A percentile compares a stretch with the other conserved stretches of the same genome.
These are phyloP conservation scores for Diadegma fenestrale DNA, from an alignment of 2,888 invertebrate species.

Conservation along the genomic window DNA sequence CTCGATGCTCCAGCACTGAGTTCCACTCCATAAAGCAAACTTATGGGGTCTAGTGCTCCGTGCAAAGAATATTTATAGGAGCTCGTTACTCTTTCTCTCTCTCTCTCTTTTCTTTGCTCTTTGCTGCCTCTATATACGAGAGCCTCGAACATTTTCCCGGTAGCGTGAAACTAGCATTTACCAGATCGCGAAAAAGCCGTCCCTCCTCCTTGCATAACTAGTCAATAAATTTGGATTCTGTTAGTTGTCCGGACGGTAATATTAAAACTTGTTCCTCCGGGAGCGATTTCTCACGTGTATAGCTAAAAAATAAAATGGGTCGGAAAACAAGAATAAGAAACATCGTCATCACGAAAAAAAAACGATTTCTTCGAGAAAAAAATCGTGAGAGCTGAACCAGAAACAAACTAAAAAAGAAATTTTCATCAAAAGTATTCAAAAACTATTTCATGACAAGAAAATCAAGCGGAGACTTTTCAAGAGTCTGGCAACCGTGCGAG, in stretches of 20 bases:
- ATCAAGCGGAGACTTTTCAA: no score
- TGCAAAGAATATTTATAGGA: slow-evolving; percentile 79
- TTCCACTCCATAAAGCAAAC: slow-evolving; percentile 75
- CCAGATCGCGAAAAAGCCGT: slow-evolving; percentile 48
- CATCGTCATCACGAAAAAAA: slow-evolving; percentile 5
- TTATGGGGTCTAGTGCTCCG: slow-evolving; percentile 73
- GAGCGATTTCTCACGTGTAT: not conserved
- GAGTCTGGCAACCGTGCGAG: no score
- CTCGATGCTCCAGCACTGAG: slow-evolving; percentile 64
- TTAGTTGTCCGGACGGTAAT: slow-evolving; percentile 59
- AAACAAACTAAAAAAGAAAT: not conserved
- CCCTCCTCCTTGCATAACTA: slow-evolving; percentile 59
- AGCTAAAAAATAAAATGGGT: slow-evolving; percentile 20
- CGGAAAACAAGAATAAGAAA: not conserved
- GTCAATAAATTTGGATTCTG: slow-evolving; percentile 65
- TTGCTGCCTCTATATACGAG: slow-evolving; percentile 15
- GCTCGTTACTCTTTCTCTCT: slow-evolving; percentile 60
- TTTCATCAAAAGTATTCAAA: not conserved
- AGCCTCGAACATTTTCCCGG: slow-evolving; percentile 33
- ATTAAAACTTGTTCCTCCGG: slow-evolving; percentile 51
- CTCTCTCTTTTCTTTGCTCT: slow-evolving; percentile 16
- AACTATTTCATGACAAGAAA: no score
- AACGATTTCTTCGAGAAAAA: slow-evolving; percentile 15
- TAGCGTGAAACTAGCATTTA: slow-evolving; percentile 45
- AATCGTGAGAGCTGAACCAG: not conserved